phyloP scores from a whole-genome alignment of 2,797 vertebrate species.

The Okamejei kenojei region DNA sequence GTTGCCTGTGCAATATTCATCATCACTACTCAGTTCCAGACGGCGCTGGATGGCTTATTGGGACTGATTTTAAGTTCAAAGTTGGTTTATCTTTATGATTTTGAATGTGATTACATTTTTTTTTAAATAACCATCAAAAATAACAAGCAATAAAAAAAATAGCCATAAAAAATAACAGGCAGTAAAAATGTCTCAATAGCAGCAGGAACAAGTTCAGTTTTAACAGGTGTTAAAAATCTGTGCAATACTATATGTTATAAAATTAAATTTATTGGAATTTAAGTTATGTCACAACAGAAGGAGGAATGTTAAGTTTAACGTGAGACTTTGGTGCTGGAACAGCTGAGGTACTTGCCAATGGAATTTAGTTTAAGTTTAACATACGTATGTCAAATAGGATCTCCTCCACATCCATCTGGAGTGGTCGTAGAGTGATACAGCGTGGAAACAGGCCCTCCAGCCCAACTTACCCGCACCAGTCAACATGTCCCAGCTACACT shows the following conservation, averaged over 20 bases:
- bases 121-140: background rate
- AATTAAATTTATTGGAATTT: background rate
- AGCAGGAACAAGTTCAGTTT: background rate
- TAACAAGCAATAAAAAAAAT: background rate
- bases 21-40: background rate
- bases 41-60: background rate
- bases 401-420: background rate
- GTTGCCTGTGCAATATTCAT: background rate
- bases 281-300: background rate
- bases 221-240: background rate
- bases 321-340: background rate
- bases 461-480: too few relatives aligned
- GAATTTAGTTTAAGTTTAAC: background rate
- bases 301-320: background rate
- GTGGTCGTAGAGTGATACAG: too few relatives aligned
- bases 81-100: background rate
- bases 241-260: background rate
- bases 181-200: background rate
- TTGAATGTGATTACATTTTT: background rate
- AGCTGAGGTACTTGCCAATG: background rate
- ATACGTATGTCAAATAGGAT: background rate
- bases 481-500: too few relatives aligned
- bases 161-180: background rate
- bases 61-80: background rate
- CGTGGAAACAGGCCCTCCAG: too few relatives aligned